Evolutionary conservation across 2,113 vertebrate species (phyloP), one percentile per base, ranked within the genome.

Genomic region (Oriolus oriolus): DNA sequence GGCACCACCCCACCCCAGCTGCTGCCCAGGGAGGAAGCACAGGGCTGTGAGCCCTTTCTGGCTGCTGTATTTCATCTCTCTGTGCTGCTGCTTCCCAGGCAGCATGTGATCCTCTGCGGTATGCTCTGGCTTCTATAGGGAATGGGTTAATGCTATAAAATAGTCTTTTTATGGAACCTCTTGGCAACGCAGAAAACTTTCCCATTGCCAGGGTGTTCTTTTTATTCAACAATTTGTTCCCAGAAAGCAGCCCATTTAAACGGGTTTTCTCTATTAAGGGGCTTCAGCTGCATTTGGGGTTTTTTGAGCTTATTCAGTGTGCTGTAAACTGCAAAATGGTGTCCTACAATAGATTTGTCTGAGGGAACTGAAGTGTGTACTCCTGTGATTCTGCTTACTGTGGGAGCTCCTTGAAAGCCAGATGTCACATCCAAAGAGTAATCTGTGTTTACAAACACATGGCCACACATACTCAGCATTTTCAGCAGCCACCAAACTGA

Each of bases 211-310:
- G 84, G 61, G 70, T 68, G 24, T 82, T 81, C 70, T 86, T 95
- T 91, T 79, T 92, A 95, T 86, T 88, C 81, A 94, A 77, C 95
- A 92, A 64, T 92, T 91, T 96, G 92, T 33, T 63, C 47, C 85
- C 96, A 85, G 96, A 97, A 97, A 96, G 96, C 90, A 93, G 96
- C 78, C 70, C 82, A 56, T 97, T 96, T 96, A 96, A 84, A 60
- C 94, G 97, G 87, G 81, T 92, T 96, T 94, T 97, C 93, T 96
- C 95, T 96, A 65, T 96, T 97, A 97, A 97, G 78, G 70, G 61
- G 16, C 49, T 97, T 97, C 93, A 95, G 90, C 87, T 96, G 91
- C 77, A 56, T 93, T 94, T 91, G 89, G 82, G 96, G 33, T 75
- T 94, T 97, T 95, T 92, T 64, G 59, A 84, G 92, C 79, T 94